Evolutionary conservation across 2,113 vertebrate species (phyloP), one percentile per base, ranked within the genome.

Genomic region (Callionymus lyra): DNA sequence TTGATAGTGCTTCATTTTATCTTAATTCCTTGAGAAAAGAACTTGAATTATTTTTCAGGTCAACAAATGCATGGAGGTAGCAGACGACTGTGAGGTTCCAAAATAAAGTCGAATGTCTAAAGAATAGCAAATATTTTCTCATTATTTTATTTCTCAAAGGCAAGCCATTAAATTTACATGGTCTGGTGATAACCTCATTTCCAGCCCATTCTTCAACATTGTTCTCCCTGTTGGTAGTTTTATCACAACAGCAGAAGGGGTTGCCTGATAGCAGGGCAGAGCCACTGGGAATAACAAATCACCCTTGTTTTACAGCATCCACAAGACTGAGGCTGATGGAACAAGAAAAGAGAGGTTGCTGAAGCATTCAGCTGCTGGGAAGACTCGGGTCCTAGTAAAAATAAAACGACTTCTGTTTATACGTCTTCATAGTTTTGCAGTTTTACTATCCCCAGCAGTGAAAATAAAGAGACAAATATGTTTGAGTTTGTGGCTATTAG

Each of bases 261-360:
- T 47, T 63, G 57, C 31, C 68, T 60, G 68, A 76, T 76, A 70
- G 63, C 61, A n/a, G 36, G 38, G 52, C 50, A 52, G 53, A 13
- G 13, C 50, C 46, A 53, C 49, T 21, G 66, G 62, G 72, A 69
- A 77, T 64, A 63, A 74, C 71, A 70, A 68, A 70, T 65, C 65
- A 45, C 47, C 19, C 63, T 65, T 56, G 63, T 69, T 74, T 68
- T 65, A 65, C 62, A 64, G 44, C 41, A 50, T 53, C 56, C 47
- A 16, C 43, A 42, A 46, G 49, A 45, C 53, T 6, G 11, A 54
- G 62, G 41, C 37, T 17, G 56, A 65, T 35, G 47, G 38, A 34
- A 14, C 27, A 11, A 50, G 46, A n/a, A 36, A 31, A 36, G 12
- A 36, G 36, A 9, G 18, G 47, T 13, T 63, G 58, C 60, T 38